Base-by-base conservation (phyloP, 2,113 vertebrate genomes). In the Misgurnus mizolepis region DNA sequence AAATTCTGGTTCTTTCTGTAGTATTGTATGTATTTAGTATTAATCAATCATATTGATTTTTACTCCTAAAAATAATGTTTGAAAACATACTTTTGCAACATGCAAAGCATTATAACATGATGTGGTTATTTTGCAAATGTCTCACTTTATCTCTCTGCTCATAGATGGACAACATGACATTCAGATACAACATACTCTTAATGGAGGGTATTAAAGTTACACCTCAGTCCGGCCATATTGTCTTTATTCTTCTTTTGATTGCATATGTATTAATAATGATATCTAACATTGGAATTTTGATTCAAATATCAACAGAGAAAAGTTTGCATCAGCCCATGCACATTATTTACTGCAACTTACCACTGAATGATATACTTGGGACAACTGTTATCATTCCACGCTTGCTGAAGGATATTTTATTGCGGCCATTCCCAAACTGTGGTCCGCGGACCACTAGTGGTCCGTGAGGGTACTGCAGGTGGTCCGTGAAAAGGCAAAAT, bases 271-370 rank as follows among this genome's bases (percentile, higher is more conserved):
- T 90, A 47, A 83, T 58, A 43, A 41, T 88, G 45, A 18, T 86
- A 12, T 85, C 82, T 5, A 91, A 91, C 68, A 2, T 89, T 0
- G 58, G 83, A 60, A 62, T 91, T 18, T 15, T 89, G 50, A 3
- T 83, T 3, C 64, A 86, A 67, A 89, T 89, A 55, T 43, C 6
- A 1, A 2, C 64, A 7, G 78, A 91, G 11, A 85, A 64, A 22
- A 86, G 73, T 60, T 86, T 91, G 27, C 90, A 90, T 7, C 82
- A 89, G 77, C 90, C 91, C 49, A 91, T 92, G 90, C 89, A 89
- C 18, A 77, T 92, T 50, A 85, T 92, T 2, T 85, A 86, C 75
- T 90, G 88, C 9, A 91, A 88, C 79, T 60, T 91, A 61, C 81
- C 84, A 3, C 15, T 90, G 6, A 91, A 91, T 4, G 90, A 92